Evolutionary conservation across 2,113 vertebrate genomes (phyloP).

Genomic region (Gambusia holbrooki): DNA sequence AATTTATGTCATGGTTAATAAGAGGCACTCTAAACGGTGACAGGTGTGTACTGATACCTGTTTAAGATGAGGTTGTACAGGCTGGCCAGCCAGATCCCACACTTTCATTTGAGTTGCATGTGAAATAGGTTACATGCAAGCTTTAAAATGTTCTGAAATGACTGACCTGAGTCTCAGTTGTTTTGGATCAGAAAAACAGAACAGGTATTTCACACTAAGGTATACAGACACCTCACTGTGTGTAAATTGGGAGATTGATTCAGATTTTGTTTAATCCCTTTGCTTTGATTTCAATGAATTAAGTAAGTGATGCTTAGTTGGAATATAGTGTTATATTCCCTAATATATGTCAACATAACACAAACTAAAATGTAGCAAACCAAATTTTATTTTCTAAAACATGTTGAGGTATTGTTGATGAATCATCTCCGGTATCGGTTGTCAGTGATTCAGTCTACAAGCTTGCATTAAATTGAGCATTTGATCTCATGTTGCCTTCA

Average conservation of each 20-base stretch:
- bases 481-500: constrained; percentile 49
- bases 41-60: background rate
- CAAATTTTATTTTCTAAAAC: constrained; percentile 27
- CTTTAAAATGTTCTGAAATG: background rate
- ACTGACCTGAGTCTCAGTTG: background rate
- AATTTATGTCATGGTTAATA: no score
- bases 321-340: constrained; percentile 34
- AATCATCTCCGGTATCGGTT: constrained; percentile 35
- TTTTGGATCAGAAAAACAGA: background rate
- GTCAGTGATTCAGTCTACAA: constrained; percentile 31
- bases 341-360: constrained; percentile 42
- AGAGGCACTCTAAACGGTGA: no score
- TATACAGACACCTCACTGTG: background rate
- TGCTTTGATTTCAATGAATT: constrained; percentile 38
- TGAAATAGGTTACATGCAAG: background rate
- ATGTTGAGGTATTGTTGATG: constrained; percentile 37
- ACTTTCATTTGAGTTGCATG: background rate
- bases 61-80: background rate
- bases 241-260: constrained; percentile 28
- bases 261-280: constrained; percentile 32
- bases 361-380: constrained; percentile 60
- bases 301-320: constrained; percentile 11
- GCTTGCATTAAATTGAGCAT: constrained; percentile 40
- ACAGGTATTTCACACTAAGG: background rate
- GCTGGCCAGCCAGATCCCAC: background rate